Base-by-base conservation (phyloP, 2,888 invertebrate genomes). In the Athalia rosae region DNA sequence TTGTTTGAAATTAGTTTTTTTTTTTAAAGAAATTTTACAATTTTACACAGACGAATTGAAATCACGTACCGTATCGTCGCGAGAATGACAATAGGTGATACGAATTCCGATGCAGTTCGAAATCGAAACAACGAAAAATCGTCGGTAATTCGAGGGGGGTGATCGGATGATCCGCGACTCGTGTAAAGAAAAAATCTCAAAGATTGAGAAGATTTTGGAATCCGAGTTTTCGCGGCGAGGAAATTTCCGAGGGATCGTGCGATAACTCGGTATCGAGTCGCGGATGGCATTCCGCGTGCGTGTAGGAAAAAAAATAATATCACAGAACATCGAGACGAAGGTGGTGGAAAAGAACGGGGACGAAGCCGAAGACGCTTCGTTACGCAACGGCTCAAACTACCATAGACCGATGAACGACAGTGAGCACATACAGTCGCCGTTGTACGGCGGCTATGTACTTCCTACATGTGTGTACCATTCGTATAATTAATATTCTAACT, bases 401-500 rank as follows among this genome's bases (percentile, higher is more conserved):
- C 53, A n/a, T 28, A 28, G 28, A 28, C 28, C 28, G 28, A 28
- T 53, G 53, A 53, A n/a, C n/a, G 53, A n/a, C 9, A 53, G 53
- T n/a, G 53, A 53, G 53, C 28, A 28, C 28, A 28, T 28, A 28
- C 15, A 62, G 7, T 8, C 15, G 28, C 15, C 50, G 0, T 7
- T 66, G 9, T 1, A 5, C 53, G 4, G n/a, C n/a, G n/a, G n/a
- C n/a, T 53, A 3, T 53, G 50, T 50, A 66, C 8, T 28, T 50
- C 50, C 64, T 7, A 66, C 28, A 28, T 13, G 66, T 13, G 4
- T 15, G 6, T 11, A 47, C 4, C 43, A 11, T 1, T 58, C 58
- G 58, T 71, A 45, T 71, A 58, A 71, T 71, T 71, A 58, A 71
- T 71, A 71, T 71, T 71, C 71, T 71, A 71, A 71, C 71, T 71